Conservation (phyloP, 2,797 vertebrate species). For the Hydrophis major region DNA sequence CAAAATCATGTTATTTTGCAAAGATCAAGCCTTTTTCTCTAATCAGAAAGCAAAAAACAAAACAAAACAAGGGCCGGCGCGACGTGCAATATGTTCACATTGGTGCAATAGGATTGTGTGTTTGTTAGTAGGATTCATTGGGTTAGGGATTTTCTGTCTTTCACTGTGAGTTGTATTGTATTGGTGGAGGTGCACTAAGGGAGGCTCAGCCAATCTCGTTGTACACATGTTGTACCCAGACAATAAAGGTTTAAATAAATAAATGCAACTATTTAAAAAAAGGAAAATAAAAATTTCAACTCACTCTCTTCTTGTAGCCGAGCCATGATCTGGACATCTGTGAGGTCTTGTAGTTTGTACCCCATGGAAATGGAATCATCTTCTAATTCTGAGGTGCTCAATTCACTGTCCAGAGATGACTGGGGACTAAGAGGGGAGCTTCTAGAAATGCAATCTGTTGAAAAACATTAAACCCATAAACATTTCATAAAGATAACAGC, state of each 20-base stretch:
- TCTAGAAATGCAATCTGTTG: conserved; percentile 77
- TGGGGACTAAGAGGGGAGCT: conserved; percentile 88
- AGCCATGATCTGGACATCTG: conserved; percentile 98
- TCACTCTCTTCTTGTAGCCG: conserved; percentile 98
- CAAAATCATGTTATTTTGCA: not conserved
- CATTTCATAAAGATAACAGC: not conserved
- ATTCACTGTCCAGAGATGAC: conserved; percentile 92
- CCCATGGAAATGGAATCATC: conserved; percentile 95
- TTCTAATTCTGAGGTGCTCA: conserved; percentile 88
- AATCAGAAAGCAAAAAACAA: not conserved
- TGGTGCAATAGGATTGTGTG: too few relatives aligned
- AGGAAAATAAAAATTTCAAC: conserved; percentile 56
- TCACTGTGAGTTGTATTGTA: too few relatives aligned
- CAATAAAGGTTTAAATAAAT: too few relatives aligned
- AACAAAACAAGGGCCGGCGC: too few relatives aligned
- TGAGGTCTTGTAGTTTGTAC: conserved; percentile 97
- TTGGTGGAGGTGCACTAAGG: too few relatives aligned
- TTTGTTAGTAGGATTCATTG: too few relatives aligned
- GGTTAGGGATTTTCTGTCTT: too few relatives aligned
- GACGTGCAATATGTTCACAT: too few relatives aligned
- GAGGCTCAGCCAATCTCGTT: too few relatives aligned
- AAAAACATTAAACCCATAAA: conserved; percentile 42
- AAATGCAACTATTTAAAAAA: too few relatives aligned
- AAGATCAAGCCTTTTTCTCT: not conserved
- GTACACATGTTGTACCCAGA: too few relatives aligned